Base-by-base conservation (phyloP, 2,888 invertebrate genomes). In the Salticus scenicus region DNA sequence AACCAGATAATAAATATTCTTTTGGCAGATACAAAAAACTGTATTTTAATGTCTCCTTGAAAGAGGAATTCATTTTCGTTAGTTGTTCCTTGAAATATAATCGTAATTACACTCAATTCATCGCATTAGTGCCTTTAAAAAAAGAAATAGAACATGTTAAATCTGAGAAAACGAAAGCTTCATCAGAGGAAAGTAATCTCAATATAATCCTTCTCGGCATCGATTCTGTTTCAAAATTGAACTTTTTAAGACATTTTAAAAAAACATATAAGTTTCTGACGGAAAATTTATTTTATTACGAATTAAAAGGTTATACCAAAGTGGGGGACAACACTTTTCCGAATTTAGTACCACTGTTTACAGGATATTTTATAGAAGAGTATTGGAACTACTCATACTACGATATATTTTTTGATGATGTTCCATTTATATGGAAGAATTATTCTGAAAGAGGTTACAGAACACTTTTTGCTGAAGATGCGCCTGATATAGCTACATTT, bases 161-260 rank as follows among this genome's bases (percentile, higher is more conserved):
- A 7, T 24, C 14, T 14, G 66, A 66, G 57, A 70, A 10, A 17
- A 5, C 20, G 28, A 20, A 24, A 37, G 77, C 63, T 14, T 30
- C 69, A 17, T 41, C 37, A 8, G 24, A 33, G 28, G 1, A 4
- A n/a, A 31, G 20, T 17, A 87, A 80, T 0, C 91, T 94, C 27
- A 95, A 94, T 90, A 94, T 97, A 0, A 91, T 97, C 33, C 92
- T 97, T 90, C 90, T 98, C 27, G 97, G 97, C 64, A 94, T 97
- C 89, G 97, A 97, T 90, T 95, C 96, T 63, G 94, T 97, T 89
- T 97, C 97, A 0, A 91, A 96, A 77, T 92, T 95, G 66, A 95
- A 97, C 90, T 93, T 96, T 79, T 92, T 94, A 24, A 93, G 96
- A 72, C 94, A 95, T 10, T 94, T 97, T 94, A 94, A 95, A 0